Evolutionary conservation across 2,888 invertebrate genomes (phyloP), one percentile per base, ranked within the genome.

Genomic region (Drosophila infuscata): DNA sequence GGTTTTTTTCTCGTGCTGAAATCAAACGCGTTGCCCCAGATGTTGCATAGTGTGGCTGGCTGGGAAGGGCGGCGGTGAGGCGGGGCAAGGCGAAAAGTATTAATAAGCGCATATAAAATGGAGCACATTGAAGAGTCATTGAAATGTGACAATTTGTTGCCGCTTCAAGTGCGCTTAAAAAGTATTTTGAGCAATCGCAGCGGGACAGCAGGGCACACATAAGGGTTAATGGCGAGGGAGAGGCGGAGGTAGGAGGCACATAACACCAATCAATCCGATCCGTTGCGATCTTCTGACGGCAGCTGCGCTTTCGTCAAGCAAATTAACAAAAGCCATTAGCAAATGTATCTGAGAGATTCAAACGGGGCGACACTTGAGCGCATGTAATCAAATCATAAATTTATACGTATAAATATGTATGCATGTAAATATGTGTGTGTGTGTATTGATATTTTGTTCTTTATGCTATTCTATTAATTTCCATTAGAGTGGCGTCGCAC

Each of bases 291-390:
- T 49, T 51, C 49, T 49, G 67, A 53, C 61, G 38, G 71, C 84
- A 90, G 90, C 84, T 84, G 84, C 84, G 87, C 89, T 88, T 90
- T 90, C 84, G 74, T 85, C 89, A 87, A 81, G 74, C 88, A 87
- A 81, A 76, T 90, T 88, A 85, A 90, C 91, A 88, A 83, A 87
- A 71, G 71, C 91, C 91, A 85, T 85, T 85, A 85, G 89, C 89
- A 87, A 85, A 90, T 89, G 91, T 90, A 81, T 81, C 83, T 73
- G 59, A 72, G 61, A 88, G 90, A 88, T 84, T 70, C 77, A 29
- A 64, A 36, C 56, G 64, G 38, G 35, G 68, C 76, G 89, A 90
- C 89, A 85, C 85, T 85, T 90, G 85, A 83, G 91, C 74, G 76
- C 70, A 46, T 85, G 82, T 85, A 85, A 85, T 90, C 82, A 90